Base-by-base conservation (phyloP, 1,140 invertebrate species). In the Drosophila grimshawi region DNA sequence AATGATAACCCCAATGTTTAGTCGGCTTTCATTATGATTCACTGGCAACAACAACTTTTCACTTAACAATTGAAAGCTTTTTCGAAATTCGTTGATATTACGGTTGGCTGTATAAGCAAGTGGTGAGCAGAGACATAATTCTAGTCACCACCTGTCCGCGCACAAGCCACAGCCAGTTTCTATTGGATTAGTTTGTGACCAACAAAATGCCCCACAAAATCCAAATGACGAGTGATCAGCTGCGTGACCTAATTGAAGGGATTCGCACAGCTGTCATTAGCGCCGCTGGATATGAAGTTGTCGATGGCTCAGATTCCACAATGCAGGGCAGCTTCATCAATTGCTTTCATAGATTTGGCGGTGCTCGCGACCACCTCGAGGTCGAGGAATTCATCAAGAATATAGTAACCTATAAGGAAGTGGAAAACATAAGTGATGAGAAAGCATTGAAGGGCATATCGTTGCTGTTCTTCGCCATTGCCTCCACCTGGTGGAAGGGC, bases 401-500 rank as follows among this genome's bases (percentile, higher is more conserved):
- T 29, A 67, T 92, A 3, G 39, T 67, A 33, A 91, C 72, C 3
- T 92, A 80, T 48, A 92, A 92, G 59, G 83, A 92, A 35, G 59
- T 92, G 67, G 86, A 92, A 5, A 39, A 63, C 7, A 90, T 93
- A 5, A 69, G 46, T 45, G 92, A 93, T 63, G 80, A 86, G 45
- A 92, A 92, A 59, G 93, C 93, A 4, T 57, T 93, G 3, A 88
- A 85, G 66, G 92, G 93, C 3, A 39, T 93, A 3, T 88, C 93
- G 1, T 80, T 93, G 67, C 80, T 93, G 2, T 78, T 93, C 33
- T 81, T 72, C 8, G 92, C 86, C 11, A 48, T 89, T 4, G 93
- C 93, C 4, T 92, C 92, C 2, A 92, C 89, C 3, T 93, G 93
- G 93, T 93, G 92, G 93, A 90, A 93, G 62, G 93, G 93, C 56